Evolutionary conservation across 2,888 invertebrate genomes (phyloP), one percentile per base, ranked within the genome.

Genomic region (Xanthorhoe spadicearia): DNA sequence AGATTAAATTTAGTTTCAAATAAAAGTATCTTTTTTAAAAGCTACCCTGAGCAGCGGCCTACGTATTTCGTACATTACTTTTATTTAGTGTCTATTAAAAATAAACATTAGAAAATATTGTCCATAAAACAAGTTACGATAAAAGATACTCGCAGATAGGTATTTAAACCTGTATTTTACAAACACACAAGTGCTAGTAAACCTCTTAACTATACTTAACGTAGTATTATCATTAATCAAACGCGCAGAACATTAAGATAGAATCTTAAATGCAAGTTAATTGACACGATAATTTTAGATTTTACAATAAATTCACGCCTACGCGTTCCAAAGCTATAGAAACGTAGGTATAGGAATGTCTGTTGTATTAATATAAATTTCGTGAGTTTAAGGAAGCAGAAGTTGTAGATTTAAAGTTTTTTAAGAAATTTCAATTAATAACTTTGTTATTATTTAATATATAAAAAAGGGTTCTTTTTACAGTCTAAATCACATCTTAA

Each of bases 281-380:
- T 74, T 70, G 70, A 78, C 76, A 70, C 71, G 74, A 73, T 75
- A 76, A 71, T 72, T 79, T 59, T 65, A 73, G 74, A 76, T 78
- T 81, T 80, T 77, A 77, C 74, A 78, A 79, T 80, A 81, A 78
- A 78, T 74, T 74, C 74, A 77, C 80, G 74, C 82, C 82, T 79
- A 81, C 81, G 73, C 76, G 50, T 63, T 17, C 62, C 17, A 50
- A 43, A 13, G 54, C 64, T 48, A 49, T 53, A 55, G 32, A 63
- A 10, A 60, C 48, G 66, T 68, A 65, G 50, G 59, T 46, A 38
- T 52, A 58, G 35, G 15, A 46, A 60, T 23, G 4, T 18, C 61
- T 57, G 17, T 35, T 15, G 10, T 8, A 17, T 49, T 38, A 8
- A 59, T 13, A 10, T 17, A 35, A 51, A 51, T 46, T 19, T 63